phyloP scores from a whole-genome alignment of 1,140 invertebrate genomes.

The Ditylenchus dipsaci region DNA sequence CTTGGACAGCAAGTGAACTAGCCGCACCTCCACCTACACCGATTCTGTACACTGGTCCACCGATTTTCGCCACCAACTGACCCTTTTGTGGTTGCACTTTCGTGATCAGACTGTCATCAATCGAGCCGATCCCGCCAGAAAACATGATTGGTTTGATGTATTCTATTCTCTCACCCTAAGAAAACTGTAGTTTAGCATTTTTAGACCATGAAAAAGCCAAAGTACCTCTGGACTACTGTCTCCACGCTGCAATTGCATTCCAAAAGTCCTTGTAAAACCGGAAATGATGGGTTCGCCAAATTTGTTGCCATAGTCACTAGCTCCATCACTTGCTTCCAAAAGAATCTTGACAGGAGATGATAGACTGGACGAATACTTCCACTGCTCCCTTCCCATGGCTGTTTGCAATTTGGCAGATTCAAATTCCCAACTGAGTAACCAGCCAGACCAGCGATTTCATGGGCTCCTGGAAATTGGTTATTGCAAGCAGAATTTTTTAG shows the following conservation, averaged over 20 bases:
- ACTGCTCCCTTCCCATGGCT: slow-evolving; percentile 79
- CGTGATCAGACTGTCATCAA: slow-evolving; percentile 26
- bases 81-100: slow-evolving; percentile 30
- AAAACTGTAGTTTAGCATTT: background rate
- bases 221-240: background rate
- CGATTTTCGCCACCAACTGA: slow-evolving; percentile 78
- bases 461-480: slow-evolving; percentile 67
- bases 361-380: slow-evolving; percentile 79
- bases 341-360: slow-evolving; percentile 75
- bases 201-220: too few species aligned
- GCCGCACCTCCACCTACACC: slow-evolving; percentile 93
- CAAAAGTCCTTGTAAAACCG: slow-evolving; percentile 87
- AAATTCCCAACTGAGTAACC: slow-evolving; percentile 89
- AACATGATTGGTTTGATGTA: slow-evolving; percentile 99
- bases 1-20: slow-evolving; percentile 75
- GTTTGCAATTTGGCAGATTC: slow-evolving; percentile 75
- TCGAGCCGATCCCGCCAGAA: slow-evolving; percentile 61
- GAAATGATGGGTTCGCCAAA: slow-evolving; percentile 86
- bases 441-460: slow-evolving; percentile 88
- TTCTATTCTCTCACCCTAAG: slow-evolving; percentile 69
- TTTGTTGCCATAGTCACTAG: slow-evolving; percentile 97
- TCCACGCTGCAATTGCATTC: slow-evolving; percentile 58
- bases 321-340: slow-evolving; percentile 92
- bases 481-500: slow-evolving; percentile 50
- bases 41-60: slow-evolving; percentile 91